phyloP scores from a whole-genome alignment of 2,797 vertebrate genomes.

The Cryptoblepharus egeriae region DNA sequence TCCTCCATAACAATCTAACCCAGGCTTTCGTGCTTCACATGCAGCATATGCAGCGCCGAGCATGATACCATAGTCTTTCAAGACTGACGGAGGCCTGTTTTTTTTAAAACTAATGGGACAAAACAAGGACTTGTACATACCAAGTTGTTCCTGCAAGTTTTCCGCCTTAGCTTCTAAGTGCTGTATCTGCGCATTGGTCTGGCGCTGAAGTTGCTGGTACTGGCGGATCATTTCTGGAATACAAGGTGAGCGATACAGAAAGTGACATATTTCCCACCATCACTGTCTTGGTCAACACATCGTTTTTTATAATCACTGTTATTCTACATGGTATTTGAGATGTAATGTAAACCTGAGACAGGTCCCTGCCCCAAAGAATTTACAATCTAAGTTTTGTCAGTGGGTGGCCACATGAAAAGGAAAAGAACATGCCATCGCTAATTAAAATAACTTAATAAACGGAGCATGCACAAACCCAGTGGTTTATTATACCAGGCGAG shows the following conservation, averaged over 20 bases:
- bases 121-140: no score
- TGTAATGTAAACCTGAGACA: background rate
- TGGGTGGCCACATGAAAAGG: no score
- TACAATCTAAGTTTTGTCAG: background rate
- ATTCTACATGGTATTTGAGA: background rate
- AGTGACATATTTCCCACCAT: no score
- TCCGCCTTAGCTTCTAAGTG: constrained; percentile 73
- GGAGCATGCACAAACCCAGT: background rate
- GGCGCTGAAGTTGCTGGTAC: constrained; percentile 72
- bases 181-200: constrained; percentile 68
- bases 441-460: background rate
- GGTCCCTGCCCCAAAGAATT: background rate
- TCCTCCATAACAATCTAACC: no score
- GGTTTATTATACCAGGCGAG: background rate
- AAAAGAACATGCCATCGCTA: no score
- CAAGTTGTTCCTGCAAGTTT: constrained; percentile 71
- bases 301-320: no score
- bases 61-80: no score
- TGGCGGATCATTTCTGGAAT: constrained; percentile 76
- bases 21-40: no score
- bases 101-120: no score
- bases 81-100: no score
- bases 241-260: background rate
- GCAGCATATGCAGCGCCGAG: no score
- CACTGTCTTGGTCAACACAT: background rate